Evolutionary conservation across 2,888 invertebrate species (phyloP), one percentile per base, ranked within the genome.

Genomic region (Scaptomyza flava): DNA sequence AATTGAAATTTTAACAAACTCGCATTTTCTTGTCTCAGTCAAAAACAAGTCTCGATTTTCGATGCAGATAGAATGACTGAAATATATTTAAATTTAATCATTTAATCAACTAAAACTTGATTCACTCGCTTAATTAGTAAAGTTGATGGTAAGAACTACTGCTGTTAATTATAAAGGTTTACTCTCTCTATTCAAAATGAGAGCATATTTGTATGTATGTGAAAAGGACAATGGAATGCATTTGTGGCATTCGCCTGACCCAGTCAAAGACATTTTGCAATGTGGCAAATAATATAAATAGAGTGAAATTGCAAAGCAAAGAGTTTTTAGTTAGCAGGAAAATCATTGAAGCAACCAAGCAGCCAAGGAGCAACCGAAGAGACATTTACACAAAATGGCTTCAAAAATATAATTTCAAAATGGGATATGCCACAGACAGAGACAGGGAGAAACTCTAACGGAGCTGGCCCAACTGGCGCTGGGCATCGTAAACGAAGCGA

Each of bases 221-320:
- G 23, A 42, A 41, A 42, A 31, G 70, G 56, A 81, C 61, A 81
- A 81, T 72, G 68, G 41, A 54, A 59, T 78, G 79, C 71, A 78
- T 64, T 82, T 74, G 70, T 59, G 59, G 58, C 66, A 65, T 48
- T 30, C 8, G 33, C 38, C 45, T 70, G 80, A 76, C 66, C 68
- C 66, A 63, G 77, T 60, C 67, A 78, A 78, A 70, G 65, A 64
- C 74, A 81, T 69, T 77, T 63, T 51, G 78, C 78, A 74, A 74
- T 83, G 71, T 83, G 68, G 72, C 68, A 80, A 88, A 83, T 83
- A 83, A 88, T 88, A 88, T 88, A 83, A 88, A 86, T 86, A 83
- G 83, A 88, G 70, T 83, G 72, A 75, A 86, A 88, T 86, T 70
- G 87, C 84, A 67, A 62, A 70, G 88, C 88, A 86, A 82, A 83